Evolutionary conservation across 2,888 invertebrate genomes (phyloP).

Genomic region (Rhodophaea formosa): DNA sequence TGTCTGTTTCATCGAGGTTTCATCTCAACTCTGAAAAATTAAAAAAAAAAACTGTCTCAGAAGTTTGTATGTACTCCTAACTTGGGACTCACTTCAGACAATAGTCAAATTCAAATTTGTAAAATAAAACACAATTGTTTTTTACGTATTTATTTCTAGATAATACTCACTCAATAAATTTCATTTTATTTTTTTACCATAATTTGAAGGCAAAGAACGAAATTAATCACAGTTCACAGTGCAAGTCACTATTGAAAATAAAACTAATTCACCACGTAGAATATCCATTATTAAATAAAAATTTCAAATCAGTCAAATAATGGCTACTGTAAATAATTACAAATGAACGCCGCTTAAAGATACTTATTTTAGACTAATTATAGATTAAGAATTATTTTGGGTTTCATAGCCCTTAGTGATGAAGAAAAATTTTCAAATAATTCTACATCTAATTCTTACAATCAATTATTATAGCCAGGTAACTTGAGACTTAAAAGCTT

Average conservation of each 20-base stretch:
- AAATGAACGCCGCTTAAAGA: neutral
- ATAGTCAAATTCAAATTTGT: no score
- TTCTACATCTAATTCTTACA: neutral
- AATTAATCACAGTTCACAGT: conserved; percentile 39
- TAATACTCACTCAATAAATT: conserved; percentile 37
- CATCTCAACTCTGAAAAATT: no score
- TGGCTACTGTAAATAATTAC: conserved; percentile 34
- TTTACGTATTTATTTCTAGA: conserved; percentile 33
- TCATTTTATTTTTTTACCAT: conserved; percentile 26
- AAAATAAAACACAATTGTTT: conserved; percentile 19
- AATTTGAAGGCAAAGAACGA: conserved; percentile 29
- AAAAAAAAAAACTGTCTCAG: no score
- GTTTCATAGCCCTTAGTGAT: conserved; percentile 10
- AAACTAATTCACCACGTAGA: conserved; percentile 2
- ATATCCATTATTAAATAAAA: conserved; percentile 32
- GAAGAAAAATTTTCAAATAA: neutral
- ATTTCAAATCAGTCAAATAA: conserved; percentile 50
- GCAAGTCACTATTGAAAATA: conserved; percentile 28
- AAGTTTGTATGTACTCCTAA: no score
- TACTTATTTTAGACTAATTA: conserved; percentile 7
- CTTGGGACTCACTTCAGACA: no score
- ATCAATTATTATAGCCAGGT: neutral
- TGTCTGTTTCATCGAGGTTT: no score
- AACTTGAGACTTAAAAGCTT: no score
- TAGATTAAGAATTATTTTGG: neutral